Conservation (phyloP, 2,113 vertebrate genomes). For the Holacanthus passer region DNA sequence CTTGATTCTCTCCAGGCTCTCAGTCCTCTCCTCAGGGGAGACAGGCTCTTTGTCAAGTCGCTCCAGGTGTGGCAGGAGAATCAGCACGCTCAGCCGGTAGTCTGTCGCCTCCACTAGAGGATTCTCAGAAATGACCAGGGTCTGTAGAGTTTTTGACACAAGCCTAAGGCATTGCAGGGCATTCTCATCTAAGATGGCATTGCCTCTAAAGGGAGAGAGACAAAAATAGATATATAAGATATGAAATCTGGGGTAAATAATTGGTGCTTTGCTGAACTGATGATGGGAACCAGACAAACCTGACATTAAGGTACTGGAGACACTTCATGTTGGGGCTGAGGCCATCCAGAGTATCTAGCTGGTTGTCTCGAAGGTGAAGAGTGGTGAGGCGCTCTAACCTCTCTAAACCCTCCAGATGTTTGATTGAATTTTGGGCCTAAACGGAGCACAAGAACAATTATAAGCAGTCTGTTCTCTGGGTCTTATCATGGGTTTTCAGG, state of each 20-base stretch:
- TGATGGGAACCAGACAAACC: conserved; percentile 52
- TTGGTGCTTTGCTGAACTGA: neutral
- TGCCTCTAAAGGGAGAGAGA: conserved; percentile 73
- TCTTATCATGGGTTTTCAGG: neutral
- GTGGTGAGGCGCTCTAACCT: conserved; percentile 84
- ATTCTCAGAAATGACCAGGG: conserved; percentile 89
- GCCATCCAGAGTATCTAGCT: conserved; percentile 87
- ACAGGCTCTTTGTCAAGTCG: conserved; percentile 89
- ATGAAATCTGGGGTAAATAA: neutral
- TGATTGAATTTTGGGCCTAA: conserved; percentile 91
- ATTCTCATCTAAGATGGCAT: conserved; percentile 68
- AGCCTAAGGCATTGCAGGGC: conserved; percentile 58
- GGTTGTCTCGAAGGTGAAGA: conserved; percentile 93
- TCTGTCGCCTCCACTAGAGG: conserved; percentile 81
- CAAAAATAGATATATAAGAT: neutral
- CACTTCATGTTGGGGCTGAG: conserved; percentile 88
- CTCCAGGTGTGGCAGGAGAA: conserved; percentile 83
- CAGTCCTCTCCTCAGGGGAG: conserved; percentile 85
- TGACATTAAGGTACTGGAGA: conserved; percentile 92
- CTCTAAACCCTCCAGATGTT: conserved; percentile 87
- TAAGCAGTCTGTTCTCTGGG: neutral
- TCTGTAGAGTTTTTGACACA: conserved; percentile 81
- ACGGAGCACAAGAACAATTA: neutral
- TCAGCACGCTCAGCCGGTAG: conserved; percentile 86
- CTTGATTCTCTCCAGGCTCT: conserved; percentile 77